A percentile compares a stretch with the other conserved stretches of the same genome.
Conservation (phyloP, 1,140 invertebrate genomes). For the Mesaphorura yosii region DNA sequence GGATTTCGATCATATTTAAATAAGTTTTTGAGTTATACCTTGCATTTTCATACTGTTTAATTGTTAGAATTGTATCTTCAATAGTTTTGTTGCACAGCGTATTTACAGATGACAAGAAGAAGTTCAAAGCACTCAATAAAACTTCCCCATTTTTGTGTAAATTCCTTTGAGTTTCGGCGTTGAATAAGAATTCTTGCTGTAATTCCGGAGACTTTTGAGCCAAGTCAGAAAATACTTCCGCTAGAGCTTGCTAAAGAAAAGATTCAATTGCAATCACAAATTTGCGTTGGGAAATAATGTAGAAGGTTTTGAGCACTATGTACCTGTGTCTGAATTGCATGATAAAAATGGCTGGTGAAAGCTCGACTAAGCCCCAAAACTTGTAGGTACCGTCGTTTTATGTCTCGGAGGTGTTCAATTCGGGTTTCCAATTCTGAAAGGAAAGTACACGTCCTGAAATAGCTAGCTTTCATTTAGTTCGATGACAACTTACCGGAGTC, state of each 20-base stretch:
- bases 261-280: constrained; percentile 1
- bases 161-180: constrained; percentile 87
- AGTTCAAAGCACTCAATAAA: constrained; percentile 79
- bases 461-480: no score
- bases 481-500: constrained; percentile 65
- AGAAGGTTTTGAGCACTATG: constrained; percentile 12
- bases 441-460: no score
- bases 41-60: constrained; percentile 82
- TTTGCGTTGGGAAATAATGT: neutral
- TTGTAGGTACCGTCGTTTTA: constrained; percentile 84
- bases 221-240: constrained; percentile 85
- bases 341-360: constrained; percentile 74
- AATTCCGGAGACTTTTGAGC: constrained; percentile 89
- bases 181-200: constrained; percentile 87
- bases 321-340: constrained; percentile 73
- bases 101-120: constrained; percentile 89
- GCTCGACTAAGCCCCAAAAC: constrained; percentile 71
- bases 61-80: constrained; percentile 86
- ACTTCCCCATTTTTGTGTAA: constrained; percentile 89
- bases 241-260: constrained; percentile 53
- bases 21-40: no score
- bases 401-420: constrained; percentile 81
- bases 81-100: constrained; percentile 94
- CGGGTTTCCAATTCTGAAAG: constrained; percentile 70
- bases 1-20: neutral